Evolutionary conservation across 2,797 vertebrate species (phyloP).

Genomic region (Peromyscus attwateri): DNA sequence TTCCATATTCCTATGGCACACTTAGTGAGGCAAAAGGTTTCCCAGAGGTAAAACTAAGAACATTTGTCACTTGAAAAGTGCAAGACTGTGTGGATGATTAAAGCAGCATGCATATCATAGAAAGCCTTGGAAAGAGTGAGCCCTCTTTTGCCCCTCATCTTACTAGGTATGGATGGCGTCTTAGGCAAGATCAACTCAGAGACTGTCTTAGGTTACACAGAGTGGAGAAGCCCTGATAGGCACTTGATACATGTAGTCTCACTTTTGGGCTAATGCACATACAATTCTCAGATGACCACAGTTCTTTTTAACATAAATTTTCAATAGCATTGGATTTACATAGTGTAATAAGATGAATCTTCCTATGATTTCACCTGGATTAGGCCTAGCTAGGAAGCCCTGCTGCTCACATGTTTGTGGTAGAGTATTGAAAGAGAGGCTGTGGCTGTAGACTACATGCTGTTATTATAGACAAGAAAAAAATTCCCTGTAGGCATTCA

Average conservation of each 20-base stretch:
- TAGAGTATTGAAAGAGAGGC: neutral
- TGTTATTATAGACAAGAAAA: slow-evolving; percentile 27
- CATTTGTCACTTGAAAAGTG: slow-evolving; percentile 70
- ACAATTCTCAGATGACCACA: slow-evolving; percentile 9
- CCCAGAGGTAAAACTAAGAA: slow-evolving; percentile 67
- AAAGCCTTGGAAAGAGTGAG: slow-evolving; percentile 68
- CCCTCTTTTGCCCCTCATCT: slow-evolving; percentile 11
- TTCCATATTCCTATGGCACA: slow-evolving; percentile 67
- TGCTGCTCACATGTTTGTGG: neutral
- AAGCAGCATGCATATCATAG: slow-evolving; percentile 51
- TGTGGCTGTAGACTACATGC: neutral
- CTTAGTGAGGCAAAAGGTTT: slow-evolving; percentile 66
- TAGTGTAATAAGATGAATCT: neutral
- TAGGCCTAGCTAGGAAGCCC: neutral
- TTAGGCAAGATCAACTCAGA: neutral
- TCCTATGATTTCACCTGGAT: neutral
- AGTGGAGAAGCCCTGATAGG: neutral
- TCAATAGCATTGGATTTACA: slow-evolving; percentile 10
- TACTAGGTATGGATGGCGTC: slow-evolving; percentile 45
- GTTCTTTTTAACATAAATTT: slow-evolving; percentile 39
- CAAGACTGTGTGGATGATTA: slow-evolving; percentile 45
- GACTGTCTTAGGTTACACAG: neutral
- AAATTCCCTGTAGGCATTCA: slow-evolving; percentile 26
- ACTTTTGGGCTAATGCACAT: neutral
- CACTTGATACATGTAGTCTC: neutral